Percentiles rank a stretch among this genome's conserved stretches.
These are phyloP conservation scores for Drosophila micromelanica DNA, from an alignment of 1,140 invertebrate genomes.

Conservation along the genomic window DNA sequence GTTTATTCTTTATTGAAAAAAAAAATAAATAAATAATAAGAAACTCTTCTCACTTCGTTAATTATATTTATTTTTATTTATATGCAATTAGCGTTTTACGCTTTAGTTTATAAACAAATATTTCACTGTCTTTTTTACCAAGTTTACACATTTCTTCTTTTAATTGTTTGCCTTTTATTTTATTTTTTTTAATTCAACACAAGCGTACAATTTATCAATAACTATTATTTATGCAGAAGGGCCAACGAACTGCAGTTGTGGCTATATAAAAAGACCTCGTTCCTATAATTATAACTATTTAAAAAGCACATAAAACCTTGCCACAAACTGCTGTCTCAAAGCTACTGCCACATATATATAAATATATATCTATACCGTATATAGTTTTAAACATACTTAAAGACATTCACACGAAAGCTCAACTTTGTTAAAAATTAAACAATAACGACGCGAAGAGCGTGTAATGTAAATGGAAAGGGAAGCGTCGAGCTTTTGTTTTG, in stretches of 20 bases:
- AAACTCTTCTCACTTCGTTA: too few species aligned
- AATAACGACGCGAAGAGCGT: slow-evolving; percentile 29
- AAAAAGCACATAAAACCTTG: slow-evolving; percentile 35
- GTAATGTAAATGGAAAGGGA: slow-evolving; percentile 25
- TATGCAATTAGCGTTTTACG: too few species aligned
- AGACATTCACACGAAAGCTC: slow-evolving; percentile 31
- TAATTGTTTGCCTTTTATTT: not conserved
- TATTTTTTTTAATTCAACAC: slow-evolving; percentile 5
- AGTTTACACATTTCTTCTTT: not conserved
- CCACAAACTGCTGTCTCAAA: slow-evolving; percentile 19
- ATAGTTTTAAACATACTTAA: slow-evolving; percentile 15
- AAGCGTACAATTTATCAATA: slow-evolving; percentile 60
- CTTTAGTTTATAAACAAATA: too few species aligned
- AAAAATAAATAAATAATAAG: too few species aligned
- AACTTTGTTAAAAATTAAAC: slow-evolving; percentile 18
- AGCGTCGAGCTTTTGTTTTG: slow-evolving; percentile 42
- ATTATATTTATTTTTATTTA: too few species aligned
- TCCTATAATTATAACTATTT: slow-evolving; percentile 59
- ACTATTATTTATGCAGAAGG: slow-evolving; percentile 60
- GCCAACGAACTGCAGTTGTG: slow-evolving; percentile 67
- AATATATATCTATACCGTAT: not conserved
- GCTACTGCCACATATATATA: slow-evolving; percentile 16
- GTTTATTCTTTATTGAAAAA: too few species aligned
- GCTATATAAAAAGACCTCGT: slow-evolving; percentile 25
- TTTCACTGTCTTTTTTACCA: too few species aligned